Evolutionary conservation across 1,140 invertebrate species (phyloP), one percentile per base, ranked within the genome.

Genomic region (Brachionus koreanus): DNA sequence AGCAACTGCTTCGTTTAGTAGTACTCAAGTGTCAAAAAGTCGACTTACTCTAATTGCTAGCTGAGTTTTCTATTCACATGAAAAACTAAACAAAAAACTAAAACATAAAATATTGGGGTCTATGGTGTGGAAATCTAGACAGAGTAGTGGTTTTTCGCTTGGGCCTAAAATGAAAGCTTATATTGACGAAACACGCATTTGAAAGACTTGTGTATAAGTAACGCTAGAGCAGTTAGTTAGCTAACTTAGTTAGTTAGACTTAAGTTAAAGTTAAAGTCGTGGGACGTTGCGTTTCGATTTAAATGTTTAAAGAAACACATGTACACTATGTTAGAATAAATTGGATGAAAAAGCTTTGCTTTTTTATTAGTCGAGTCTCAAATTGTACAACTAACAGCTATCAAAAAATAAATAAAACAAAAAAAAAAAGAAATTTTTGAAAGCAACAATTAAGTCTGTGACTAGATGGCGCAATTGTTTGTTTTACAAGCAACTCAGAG

Each of bases 11-110:
- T 57, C 19, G 49, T 57, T 57, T 57, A 29, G 49, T 25, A 57
- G 49, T 19, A 19, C 49, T 49, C 49, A 57, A 57, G 16, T 57
- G 49, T 57, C 49, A 57, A 57, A 23, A 57, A 57, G 49, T 57
- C 49, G 49, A 57, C 49, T 57, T 25, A 57, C 49, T 25, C 49
- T 57, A 25, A 0, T 19, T 57, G 19, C 49, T 57, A 57, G 19
- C 19, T 19, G 49, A 57, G 49, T 57, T 57, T 16, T 57, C 7
- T 19, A 57, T 57, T 57, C 49, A 57, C 49, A 57, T 57, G 49
- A 57, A 57, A 57, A 57, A 57, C 49, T 57, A 57, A 57, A 57
- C 49, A 57, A 57, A 57, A 52, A 57, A 57, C 49, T 57, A 57
- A 57, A 57, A 57, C 49, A 57, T 19, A 57, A 57, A 57, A 57